phyloP scores from a whole-genome alignment of 2,888 invertebrate genomes.

The Eilema depressum region DNA sequence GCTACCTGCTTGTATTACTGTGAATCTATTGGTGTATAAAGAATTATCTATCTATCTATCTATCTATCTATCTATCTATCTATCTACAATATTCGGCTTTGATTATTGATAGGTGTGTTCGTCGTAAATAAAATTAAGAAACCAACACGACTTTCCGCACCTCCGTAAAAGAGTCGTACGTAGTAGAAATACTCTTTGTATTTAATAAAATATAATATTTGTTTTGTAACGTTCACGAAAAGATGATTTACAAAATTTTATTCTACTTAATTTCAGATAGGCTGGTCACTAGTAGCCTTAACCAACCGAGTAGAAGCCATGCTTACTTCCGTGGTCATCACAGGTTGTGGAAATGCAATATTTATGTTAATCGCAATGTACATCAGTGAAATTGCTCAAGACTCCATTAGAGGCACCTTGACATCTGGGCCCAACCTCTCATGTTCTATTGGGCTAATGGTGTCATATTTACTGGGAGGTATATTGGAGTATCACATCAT shows the following conservation, averaged over 20 bases:
- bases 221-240: too few relatives aligned
- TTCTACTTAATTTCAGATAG: slow-evolving; percentile 55
- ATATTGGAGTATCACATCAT: slow-evolving; percentile 62
- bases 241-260: neutral
- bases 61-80: too few relatives aligned
- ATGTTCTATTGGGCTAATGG: slow-evolving; percentile 67
- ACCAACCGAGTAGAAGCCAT: slow-evolving; percentile 64
- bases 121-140: too few relatives aligned
- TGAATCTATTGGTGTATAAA: too few relatives aligned
- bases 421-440: slow-evolving; percentile 66
- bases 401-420: slow-evolving; percentile 72
- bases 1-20: too few relatives aligned
- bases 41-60: too few relatives aligned
- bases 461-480: slow-evolving; percentile 71
- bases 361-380: slow-evolving; percentile 66
- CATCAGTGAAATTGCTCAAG: slow-evolving; percentile 72
- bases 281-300: slow-evolving; percentile 64
- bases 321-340: slow-evolving; percentile 62
- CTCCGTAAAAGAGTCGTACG: too few relatives aligned
- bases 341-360: slow-evolving; percentile 63
- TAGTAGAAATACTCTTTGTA: too few relatives aligned
- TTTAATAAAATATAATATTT: too few relatives aligned
- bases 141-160: too few relatives aligned
- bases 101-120: too few relatives aligned
- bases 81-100: too few relatives aligned